Conservation (phyloP, 2,888 invertebrate genomes). For the Parnassius apollo region DNA sequence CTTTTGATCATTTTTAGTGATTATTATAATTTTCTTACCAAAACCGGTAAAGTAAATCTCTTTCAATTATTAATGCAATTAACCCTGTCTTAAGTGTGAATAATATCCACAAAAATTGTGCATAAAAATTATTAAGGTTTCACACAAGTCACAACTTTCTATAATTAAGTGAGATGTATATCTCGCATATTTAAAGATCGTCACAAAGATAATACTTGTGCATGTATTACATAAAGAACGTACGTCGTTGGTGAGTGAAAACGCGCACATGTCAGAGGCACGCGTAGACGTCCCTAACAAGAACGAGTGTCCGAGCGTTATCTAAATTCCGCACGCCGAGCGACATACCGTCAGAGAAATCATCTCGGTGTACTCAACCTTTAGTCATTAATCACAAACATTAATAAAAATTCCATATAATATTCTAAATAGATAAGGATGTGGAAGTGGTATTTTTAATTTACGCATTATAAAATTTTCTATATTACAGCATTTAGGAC, state of each 20-base stretch:
- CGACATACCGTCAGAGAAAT: slow-evolving; percentile 59
- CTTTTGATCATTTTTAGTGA: no score
- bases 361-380: slow-evolving; percentile 50
- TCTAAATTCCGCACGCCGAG: slow-evolving; percentile 61
- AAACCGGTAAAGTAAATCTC: neutral
- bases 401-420: no score
- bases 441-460: no score
- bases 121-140: slow-evolving; percentile 18
- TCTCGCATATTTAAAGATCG: slow-evolving; percentile 26
- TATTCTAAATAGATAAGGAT: no score
- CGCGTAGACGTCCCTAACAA: slow-evolving; percentile 63
- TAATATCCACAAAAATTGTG: slow-evolving; percentile 3
- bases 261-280: slow-evolving; percentile 40
- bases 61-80: slow-evolving; percentile 6
- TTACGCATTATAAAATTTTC: no score
- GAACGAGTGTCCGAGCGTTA: slow-evolving; percentile 63
- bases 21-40: no score
- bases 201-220: slow-evolving; percentile 25
- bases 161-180: slow-evolving; percentile 26
- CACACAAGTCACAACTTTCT: slow-evolving; percentile 21
- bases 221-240: slow-evolving; percentile 25
- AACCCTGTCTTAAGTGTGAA: neutral
- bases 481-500: no score
- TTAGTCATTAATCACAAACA: slow-evolving; percentile 28
- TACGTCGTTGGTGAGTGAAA: slow-evolving; percentile 51